Base-by-base conservation (phyloP, 2,797 vertebrate genomes). In the Eutrigla gurnardus region DNA sequence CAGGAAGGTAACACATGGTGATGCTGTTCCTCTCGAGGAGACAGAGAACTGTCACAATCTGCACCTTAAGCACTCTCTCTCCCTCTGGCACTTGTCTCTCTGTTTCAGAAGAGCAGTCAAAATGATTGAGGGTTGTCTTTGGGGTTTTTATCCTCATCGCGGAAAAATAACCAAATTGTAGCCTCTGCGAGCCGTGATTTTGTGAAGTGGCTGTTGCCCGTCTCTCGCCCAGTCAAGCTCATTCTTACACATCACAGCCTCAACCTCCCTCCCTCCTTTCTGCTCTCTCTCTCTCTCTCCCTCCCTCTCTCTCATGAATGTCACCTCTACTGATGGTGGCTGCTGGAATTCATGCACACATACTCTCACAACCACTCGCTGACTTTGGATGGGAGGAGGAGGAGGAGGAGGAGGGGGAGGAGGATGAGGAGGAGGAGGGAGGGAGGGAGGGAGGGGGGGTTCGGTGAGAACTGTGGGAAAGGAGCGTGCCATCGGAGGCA, bases 271-370 rank as follows among this genome's bases (percentile, higher is more conserved):
- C 39, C 57, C 66, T 42, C 53, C 67, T 52, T 50, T 50, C 60
- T 50, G 13, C 59, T 14, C 75, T 50, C 49, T 46, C 43, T 37
- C 73, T 45, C 53, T 11, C 54, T 46, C 85, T 65, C 81, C 78
- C 77, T 76, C 87, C 80, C 88, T 80, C 88, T 88, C 87, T 87
- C 90, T 93, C 91, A 93, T 94, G 95, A 95, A 95, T 95, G 94
- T 95, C 94, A 95, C 94, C 94, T 94, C 94, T 95, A 93, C 93
- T 93, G 94, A 93, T 93, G 93, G 93, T 90, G 90, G 93, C 92
- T 91, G 91, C 91, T 93, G 93, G 92, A 93, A 93, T 93, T 85
- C 90, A 91, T 89, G 77, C 91, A 84, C 86, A 83, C 86, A 83
- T 78, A 88, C 91, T 86, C 90, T 90, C 87, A 85, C 84, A 91